Base-by-base conservation (phyloP, 2,888 invertebrate genomes). In the Orchesellides sinensis region DNA sequence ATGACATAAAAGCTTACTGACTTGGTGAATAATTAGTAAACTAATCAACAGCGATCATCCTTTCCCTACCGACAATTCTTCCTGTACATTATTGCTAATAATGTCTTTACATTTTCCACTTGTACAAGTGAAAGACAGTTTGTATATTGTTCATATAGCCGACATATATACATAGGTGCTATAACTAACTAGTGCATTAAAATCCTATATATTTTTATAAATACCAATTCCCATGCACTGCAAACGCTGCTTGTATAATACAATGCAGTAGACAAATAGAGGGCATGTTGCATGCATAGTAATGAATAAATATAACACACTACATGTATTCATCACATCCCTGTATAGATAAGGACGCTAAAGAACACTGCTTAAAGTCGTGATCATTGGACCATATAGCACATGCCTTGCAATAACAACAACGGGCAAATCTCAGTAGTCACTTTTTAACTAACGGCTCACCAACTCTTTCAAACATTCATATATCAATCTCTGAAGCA, bases 311-410 rank as follows among this genome's bases (percentile, higher is more conserved):
- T n/a, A 17, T 10, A 21, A 29, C 25, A 56, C 25, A 25, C 21
- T 32, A 32, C 32, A 49, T 32, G 32, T 23, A 54, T n/a, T 54
- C 29, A 29, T 40, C 40, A n/a, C 40, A 40, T 40, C 40, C 40
- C 47, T 45, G 27, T 29, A 40, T 23, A 23, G 59, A 59, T 59
- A 59, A 54, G 23, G 59, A 12, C 32, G 32, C 59, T 17, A 66
- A 40, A 54, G 23, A 32, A 12, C 32, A 17, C 59, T 17, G 47
- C 23, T 54, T 40, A 56, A 54, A 45, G 32, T 61, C 27, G 75
- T 69, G 78, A 78, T 78, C 78, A 78, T 78, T 78, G 61, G 78
- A 78, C 78, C 72, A 72, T 72, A 72, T 40, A 29, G 61, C 72
- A 72, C 72, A 72, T 59, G 72, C 59, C 72, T 61, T 56, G 47